Evolutionary conservation across 2,113 vertebrate species (phyloP).

Genomic region (Pelobates fuscus): DNA sequence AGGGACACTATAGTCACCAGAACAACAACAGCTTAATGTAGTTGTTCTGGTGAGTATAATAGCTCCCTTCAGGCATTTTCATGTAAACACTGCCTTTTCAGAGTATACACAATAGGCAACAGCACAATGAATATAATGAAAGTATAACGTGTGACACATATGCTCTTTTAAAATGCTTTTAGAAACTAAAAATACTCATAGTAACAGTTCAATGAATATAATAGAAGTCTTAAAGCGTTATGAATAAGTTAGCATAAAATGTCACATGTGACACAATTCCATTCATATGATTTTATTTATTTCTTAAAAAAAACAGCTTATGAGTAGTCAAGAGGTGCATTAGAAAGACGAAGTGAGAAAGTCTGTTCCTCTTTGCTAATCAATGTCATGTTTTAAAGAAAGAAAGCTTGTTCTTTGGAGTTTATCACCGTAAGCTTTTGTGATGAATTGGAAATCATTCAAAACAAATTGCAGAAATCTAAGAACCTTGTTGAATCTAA

Average conservation of each 20-base stretch:
- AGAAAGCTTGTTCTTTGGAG: background rate
- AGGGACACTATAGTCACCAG: too few relatives aligned
- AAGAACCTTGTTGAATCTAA: too few relatives aligned
- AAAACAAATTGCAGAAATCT: too few relatives aligned
- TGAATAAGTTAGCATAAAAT: slow-evolving; percentile 22
- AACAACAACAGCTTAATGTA: too few relatives aligned
- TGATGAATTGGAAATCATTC: background rate
- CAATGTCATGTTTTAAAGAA: background rate
- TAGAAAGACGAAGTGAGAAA: background rate
- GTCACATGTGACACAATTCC: background rate
- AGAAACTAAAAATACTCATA: slow-evolving; percentile 1
- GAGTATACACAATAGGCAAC: background rate
- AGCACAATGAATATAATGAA: background rate
- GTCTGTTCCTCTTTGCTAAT: background rate
- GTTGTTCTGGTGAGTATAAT: too few relatives aligned
- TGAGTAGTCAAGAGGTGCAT: background rate
- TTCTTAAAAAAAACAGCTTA: background rate
- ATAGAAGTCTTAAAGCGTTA: background rate
- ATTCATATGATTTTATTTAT: background rate
- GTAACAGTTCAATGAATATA: slow-evolving; percentile 1
- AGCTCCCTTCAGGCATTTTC: too few relatives aligned
- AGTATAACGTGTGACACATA: too few relatives aligned
- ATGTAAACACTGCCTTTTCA: too few relatives aligned
- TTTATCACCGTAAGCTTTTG: too few relatives aligned
- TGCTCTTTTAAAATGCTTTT: background rate